phyloP scores from a whole-genome alignment of 1,140 invertebrate species.

The Ooceraea biroi region DNA sequence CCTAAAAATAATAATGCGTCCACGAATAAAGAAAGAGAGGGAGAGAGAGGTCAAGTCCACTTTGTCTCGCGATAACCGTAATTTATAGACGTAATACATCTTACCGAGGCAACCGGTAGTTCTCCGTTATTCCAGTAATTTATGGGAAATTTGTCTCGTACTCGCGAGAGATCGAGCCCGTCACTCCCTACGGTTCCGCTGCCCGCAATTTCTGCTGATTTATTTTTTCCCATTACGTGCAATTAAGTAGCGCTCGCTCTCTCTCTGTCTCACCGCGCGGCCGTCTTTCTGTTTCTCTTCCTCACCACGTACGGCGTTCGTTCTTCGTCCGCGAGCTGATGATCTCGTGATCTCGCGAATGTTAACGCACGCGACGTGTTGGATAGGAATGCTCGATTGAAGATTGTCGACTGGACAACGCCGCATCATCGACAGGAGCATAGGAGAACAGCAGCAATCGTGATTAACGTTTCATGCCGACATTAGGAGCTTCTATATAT shows the following conservation, averaged over 20 bases:
- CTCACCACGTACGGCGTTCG: slow-evolving; percentile 33
- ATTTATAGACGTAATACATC: slow-evolving; percentile 51
- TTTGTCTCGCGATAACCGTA: slow-evolving; percentile 35
- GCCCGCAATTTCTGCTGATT: slow-evolving; percentile 27
- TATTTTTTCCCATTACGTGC: slow-evolving; percentile 35
- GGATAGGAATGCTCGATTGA: slow-evolving; percentile 46
- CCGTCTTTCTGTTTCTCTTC: slow-evolving; percentile 12
- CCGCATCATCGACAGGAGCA: slow-evolving; percentile 19
- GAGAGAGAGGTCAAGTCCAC: slow-evolving; percentile 37
- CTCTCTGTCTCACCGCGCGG: slow-evolving; percentile 53
- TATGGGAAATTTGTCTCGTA: slow-evolving; percentile 56
- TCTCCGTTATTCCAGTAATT: slow-evolving; percentile 57
- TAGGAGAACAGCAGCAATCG: slow-evolving; percentile 25
- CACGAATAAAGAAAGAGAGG: background rate
- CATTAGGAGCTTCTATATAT: slow-evolving; percentile 54
- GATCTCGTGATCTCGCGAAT: slow-evolving; percentile 13
- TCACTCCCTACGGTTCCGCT: slow-evolving; percentile 8
- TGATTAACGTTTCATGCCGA: slow-evolving; percentile 61
- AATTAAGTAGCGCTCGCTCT: slow-evolving; percentile 51
- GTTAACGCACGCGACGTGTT: slow-evolving; percentile 34
- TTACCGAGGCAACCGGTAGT: slow-evolving; percentile 43
- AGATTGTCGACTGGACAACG: slow-evolving; percentile 28
- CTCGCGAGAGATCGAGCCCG: slow-evolving; percentile 27
- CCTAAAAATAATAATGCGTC: background rate
- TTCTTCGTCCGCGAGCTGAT: slow-evolving; percentile 38